Evolutionary conservation across 2,888 invertebrate genomes (phyloP), one percentile per base, ranked within the genome.

Genomic region (Patella pellucida): DNA sequence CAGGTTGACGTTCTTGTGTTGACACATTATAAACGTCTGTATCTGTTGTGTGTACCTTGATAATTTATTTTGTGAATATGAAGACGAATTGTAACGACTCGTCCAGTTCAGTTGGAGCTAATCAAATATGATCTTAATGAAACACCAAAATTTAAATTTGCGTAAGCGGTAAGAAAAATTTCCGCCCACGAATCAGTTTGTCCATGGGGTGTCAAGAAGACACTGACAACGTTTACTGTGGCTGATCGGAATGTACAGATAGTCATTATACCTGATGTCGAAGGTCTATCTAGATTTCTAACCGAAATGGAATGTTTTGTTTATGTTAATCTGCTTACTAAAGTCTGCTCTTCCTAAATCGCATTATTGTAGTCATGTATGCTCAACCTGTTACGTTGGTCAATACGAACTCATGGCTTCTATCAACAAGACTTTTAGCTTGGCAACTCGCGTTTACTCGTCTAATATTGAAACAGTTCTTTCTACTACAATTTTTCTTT

Each of bases 261-360:
- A 23, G 62, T 19, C 62, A 62, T 62, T 62, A 62, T 19, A 62
- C 19, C 19, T 62, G 62, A 23, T 68, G 69, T 69, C 52, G 54
- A 69, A 69, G 52, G 74, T 69, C 74, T 68, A 74, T 69, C 69
- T 69, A 74, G 74, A 69, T 74, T 74, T 74, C 56, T 31, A 19
- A 70, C 52, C 56, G 19, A 68, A 50, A 69, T 74, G 74, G 74
- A 74, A 74, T 74, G 74, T 74, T 74, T 74, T 74, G 69, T 69
- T 74, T 52, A 52, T 62, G 74, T 69, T 74, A 74, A 74, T 74
- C 74, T 74, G 74, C 74, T 74, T 74, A 68, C 74, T 69, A 68
- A 68, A 68, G 50, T 51, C 52, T 69, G 69, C 54, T 54, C 52
- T 52, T 69, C 54, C 74, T 74, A 74, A 74, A 74, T 74, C 74